Evolutionary conservation across 2,113 vertebrate species (phyloP).

Genomic region (Enhydra lutris): DNA sequence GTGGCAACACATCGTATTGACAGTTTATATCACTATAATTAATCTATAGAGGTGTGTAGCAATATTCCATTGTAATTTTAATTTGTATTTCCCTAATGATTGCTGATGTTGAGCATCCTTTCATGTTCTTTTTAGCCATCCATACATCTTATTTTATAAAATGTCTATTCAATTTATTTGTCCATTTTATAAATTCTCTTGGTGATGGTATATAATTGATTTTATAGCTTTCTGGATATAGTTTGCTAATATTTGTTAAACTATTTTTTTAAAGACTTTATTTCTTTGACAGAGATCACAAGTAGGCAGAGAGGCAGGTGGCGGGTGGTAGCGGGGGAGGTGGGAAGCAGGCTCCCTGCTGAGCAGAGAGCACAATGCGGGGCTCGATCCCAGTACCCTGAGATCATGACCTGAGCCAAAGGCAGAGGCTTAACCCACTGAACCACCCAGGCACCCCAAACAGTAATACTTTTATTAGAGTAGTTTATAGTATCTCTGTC

Average conservation of each 20-base stretch:
- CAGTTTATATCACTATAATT: not conserved
- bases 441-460: not conserved
- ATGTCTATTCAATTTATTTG: not conserved
- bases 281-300: too few relatives aligned
- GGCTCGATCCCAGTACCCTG: too few relatives aligned
- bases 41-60: not conserved
- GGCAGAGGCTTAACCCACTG: too few relatives aligned
- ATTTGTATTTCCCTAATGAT: not conserved
- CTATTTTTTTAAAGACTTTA: not conserved
- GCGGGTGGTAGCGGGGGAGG: too few relatives aligned
- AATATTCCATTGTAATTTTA: not conserved
- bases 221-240: not conserved
- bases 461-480: constrained; percentile 67
- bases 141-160: not conserved
- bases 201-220: not conserved
- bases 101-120: not conserved
- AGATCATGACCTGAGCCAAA: too few relatives aligned
- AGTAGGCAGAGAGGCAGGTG: too few relatives aligned
- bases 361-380: too few relatives aligned
- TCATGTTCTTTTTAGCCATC: not conserved
- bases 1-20: not conserved
- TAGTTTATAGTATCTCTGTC: constrained; percentile 70
- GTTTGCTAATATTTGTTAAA: not conserved
- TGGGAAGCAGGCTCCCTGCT: too few relatives aligned
- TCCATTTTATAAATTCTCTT: not conserved